Percentiles rank a stretch among this genome's conserved stretches.
These are phyloP conservation scores for Erebia epiphron DNA, from an alignment of 2,888 invertebrate species.

Conservation along the genomic window DNA sequence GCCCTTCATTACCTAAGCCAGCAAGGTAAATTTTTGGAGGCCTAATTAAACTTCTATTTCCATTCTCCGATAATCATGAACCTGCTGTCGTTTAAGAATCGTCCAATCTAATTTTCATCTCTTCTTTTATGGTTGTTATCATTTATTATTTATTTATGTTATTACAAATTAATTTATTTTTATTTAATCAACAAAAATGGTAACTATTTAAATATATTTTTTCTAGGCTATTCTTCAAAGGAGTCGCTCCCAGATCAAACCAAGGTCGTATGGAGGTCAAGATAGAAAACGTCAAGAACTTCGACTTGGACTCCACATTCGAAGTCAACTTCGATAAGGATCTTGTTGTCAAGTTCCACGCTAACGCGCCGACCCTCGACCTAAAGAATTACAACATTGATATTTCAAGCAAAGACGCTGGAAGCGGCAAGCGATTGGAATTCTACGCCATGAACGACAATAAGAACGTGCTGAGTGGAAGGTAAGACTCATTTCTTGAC, in stretches of 20 bases:
- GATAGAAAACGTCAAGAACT: constrained; percentile 77
- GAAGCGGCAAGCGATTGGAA: constrained; percentile 84
- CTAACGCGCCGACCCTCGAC: constrained; percentile 85
- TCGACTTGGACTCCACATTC: constrained; percentile 78
- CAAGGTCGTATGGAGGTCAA: constrained; percentile 83
- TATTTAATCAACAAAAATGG: background rate
- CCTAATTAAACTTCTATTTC: too few relatives aligned
- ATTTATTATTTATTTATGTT: too few relatives aligned
- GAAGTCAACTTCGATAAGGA: constrained; percentile 85
- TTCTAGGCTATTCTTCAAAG: constrained; percentile 66
- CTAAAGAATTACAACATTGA: constrained; percentile 86
- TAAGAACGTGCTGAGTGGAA: constrained; percentile 87
- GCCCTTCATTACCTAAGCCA: constrained; percentile 69
- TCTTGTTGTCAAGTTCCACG: constrained; percentile 83
- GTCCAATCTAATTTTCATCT: too few relatives aligned
- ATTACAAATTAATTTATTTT: background rate
- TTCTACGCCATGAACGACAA: constrained; percentile 85
- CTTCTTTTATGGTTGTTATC: too few relatives aligned
- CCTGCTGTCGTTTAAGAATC: too few relatives aligned
- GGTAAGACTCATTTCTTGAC: constrained; percentile 60
- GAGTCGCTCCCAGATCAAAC: constrained; percentile 73
- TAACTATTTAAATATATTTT: background rate
- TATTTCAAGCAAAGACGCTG: constrained; percentile 84
- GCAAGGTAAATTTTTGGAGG: constrained; percentile 59
- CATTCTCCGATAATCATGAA: too few relatives aligned